phyloP scores from a whole-genome alignment of 1,140 invertebrate genomes.

The Drosophila melanogaster region DNA sequence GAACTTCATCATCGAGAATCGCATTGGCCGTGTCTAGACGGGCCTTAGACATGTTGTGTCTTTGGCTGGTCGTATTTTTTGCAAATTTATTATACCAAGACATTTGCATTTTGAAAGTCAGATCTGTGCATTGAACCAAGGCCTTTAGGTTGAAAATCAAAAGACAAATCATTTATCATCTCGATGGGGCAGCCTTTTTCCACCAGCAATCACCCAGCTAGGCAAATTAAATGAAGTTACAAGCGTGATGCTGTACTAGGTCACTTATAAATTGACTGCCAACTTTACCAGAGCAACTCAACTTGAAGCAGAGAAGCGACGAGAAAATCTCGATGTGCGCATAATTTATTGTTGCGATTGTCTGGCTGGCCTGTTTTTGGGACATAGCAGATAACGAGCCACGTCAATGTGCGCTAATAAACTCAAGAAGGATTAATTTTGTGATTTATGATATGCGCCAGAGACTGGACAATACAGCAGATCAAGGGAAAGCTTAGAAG shows the following conservation, averaged over 20 bases:
- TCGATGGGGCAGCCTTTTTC: background rate
- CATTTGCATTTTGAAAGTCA: conserved; percentile 58
- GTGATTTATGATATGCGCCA: conserved; percentile 67
- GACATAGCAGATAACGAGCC: conserved; percentile 64
- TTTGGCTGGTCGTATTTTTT: conserved; percentile 8
- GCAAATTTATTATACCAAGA: conserved; percentile 30
- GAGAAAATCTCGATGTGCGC: conserved; percentile 52
- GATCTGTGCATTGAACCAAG: conserved; percentile 61
- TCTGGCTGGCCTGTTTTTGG: conserved; percentile 19
- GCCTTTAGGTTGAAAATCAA: conserved; percentile 34
- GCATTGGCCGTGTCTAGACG: conserved; percentile 59
- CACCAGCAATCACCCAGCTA: conserved; percentile 7
- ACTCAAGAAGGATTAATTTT: conserved; percentile 81
- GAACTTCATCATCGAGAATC: conserved; percentile 24
- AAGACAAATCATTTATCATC: conserved; percentile 56
- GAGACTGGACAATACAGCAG: conserved; percentile 1
- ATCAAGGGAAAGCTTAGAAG: conserved; percentile 35
- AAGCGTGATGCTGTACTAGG: conserved; percentile 15
- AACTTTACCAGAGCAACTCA: conserved; percentile 26
- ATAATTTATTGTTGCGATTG: conserved; percentile 75
- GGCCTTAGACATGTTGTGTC: conserved; percentile 49
- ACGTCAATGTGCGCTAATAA: conserved; percentile 82
- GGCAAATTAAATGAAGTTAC: conserved; percentile 20
- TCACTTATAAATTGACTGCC: conserved; percentile 42
- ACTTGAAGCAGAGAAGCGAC: background rate